Evolutionary conservation across 92 coral and sea anemone genomes (phyloP), one percentile per base, ranked within the genome.

Genomic region (Chrysogorgia sp.): DNA sequence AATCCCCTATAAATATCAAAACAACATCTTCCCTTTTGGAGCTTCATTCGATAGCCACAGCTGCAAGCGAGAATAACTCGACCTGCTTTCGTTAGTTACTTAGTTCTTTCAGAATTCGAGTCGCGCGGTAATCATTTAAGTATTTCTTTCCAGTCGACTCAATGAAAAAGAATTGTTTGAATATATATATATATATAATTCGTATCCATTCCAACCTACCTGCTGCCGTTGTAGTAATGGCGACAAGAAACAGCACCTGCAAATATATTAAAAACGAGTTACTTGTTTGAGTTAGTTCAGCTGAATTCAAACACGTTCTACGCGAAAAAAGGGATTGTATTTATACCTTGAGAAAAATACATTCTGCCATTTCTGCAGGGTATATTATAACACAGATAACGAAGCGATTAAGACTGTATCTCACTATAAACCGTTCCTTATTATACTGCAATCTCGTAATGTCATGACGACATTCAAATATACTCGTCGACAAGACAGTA

Each of bases 241-340:
- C 75, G 52, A 68, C 37, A 10, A 68, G 0, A 17, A 68, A 24
- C 41, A 68, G 30, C 58, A 68, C 75, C 75, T 68, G 75, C 75
- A 14, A 34, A 68, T 2, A n/a, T 10, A 47, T 47, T 47, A 2
- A 47, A 47, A 47, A 19, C 21, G 17, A 1, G 50, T 66, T 34
- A 66, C 35, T 32, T 68, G 75, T 43, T 68, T 68, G 24, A 68
- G 52, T 43, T 43, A 28, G 8, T 7, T 6, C 14, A 17, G 0
- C n/a, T 24, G 14, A 26, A 4, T 15, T 31, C n/a, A 63, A 63
- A 29, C 12, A 20, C 12, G 12, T 56, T 12, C 10, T 10, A 17
- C 62, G 12, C 24, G 20, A 56, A 37, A 37, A 37, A 37, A 12
- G 12, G 43, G 6, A 7, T 7, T 7, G 43, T 63, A 34, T 2